These are phyloP conservation scores for Plectus sambesii DNA, from an alignment of 1,140 invertebrate species.

Conservation along the genomic window DNA sequence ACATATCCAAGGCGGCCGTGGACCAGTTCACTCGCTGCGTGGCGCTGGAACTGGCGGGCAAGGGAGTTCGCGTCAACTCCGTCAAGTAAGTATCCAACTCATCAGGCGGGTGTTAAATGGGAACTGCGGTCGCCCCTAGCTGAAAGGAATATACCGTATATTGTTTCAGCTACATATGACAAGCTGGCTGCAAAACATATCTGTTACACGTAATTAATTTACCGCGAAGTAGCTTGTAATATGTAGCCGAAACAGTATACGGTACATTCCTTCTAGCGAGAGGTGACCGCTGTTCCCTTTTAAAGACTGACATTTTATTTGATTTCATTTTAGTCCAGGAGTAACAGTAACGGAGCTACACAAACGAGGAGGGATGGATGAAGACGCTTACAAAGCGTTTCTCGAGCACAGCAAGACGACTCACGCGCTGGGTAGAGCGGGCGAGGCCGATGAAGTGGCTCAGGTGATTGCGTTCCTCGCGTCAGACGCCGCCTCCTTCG, in stretches of 20 bases:
- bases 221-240: too few relatives aligned
- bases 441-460: conserved; percentile 64
- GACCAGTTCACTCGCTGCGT: conserved; percentile 75
- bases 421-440: conserved; percentile 67
- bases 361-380: conserved; percentile 59
- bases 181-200: too few relatives aligned
- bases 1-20: conserved; percentile 72
- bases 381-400: conserved; percentile 60
- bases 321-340: conserved; percentile 56
- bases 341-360: conserved; percentile 66
- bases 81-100: conserved; percentile 22
- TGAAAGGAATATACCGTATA: too few relatives aligned
- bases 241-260: too few relatives aligned
- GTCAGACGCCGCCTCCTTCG: conserved; percentile 64
- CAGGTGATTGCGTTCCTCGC: conserved; percentile 70
- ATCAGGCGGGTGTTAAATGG: too few relatives aligned
- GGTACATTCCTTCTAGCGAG: too few relatives aligned
- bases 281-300: too few relatives aligned
- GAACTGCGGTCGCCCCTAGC: too few relatives aligned
- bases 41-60: conserved; percentile 63
- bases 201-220: too few relatives aligned
- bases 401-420: conserved; percentile 62
- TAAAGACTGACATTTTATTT: too few relatives aligned
- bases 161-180: too few relatives aligned
- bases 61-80: conserved; percentile 52